Conservation (phyloP, 2,797 vertebrate species). For the Gymnothorax javanicus region DNA sequence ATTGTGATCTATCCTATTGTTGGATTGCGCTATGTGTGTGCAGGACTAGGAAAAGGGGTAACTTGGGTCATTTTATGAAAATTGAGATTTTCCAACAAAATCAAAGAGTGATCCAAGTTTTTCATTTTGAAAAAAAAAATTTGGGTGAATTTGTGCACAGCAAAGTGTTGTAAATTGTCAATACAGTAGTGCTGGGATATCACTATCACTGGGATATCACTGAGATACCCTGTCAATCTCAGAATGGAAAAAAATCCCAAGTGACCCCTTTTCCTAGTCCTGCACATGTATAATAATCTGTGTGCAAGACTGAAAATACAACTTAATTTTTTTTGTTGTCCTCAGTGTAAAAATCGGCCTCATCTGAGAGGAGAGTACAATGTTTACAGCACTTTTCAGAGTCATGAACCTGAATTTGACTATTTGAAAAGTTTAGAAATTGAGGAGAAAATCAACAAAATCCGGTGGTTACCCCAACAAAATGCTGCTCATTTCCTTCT, state of each 20-base stretch:
- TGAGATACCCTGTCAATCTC: too few species aligned
- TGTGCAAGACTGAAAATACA: too few species aligned
- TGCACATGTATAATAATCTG: too few species aligned
- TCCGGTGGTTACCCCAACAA: constrained; percentile 97
- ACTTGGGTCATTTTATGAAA: neutral
- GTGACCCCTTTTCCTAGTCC: too few species aligned
- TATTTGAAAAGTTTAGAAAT: constrained; percentile 99
- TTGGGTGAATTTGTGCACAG: too few species aligned
- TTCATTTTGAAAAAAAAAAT: too few species aligned
- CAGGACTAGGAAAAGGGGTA: too few species aligned
- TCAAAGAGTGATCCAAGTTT: too few species aligned
- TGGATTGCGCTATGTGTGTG: neutral
- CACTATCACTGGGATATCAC: neutral
- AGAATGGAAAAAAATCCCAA: too few species aligned
- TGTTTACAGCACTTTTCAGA: constrained; percentile 99
- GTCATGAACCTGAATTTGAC: constrained; percentile 98
- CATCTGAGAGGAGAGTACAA: constrained; percentile 93
- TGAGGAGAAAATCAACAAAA: constrained; percentile 99
- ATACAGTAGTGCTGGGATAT: neutral
- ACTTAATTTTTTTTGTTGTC: neutral
- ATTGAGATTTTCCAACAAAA: too few species aligned
- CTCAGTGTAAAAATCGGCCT: constrained; percentile 90
- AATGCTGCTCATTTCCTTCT: constrained; percentile 98
- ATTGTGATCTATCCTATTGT: neutral
- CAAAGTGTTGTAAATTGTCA: too few species aligned